phyloP scores from a whole-genome alignment of 2,113 vertebrate genomes.

The Bubo blakistoni region DNA sequence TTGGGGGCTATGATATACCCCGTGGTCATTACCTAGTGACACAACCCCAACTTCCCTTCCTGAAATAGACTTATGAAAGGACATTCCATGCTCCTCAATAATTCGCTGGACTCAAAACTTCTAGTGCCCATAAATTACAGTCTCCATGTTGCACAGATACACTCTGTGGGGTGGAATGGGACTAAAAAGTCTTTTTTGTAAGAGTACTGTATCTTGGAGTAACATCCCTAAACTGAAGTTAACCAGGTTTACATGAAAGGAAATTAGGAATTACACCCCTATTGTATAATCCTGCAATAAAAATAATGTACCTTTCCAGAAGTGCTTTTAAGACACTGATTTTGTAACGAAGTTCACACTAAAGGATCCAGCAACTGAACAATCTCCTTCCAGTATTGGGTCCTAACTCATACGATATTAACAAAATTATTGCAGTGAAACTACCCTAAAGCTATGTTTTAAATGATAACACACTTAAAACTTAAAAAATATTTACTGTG shows the following conservation, averaged over 20 bases:
- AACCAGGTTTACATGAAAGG: neutral
- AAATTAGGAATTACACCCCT: neutral
- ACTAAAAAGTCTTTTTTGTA: neutral
- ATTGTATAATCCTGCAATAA: neutral
- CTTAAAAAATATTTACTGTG: neutral
- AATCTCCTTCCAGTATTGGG: neutral
- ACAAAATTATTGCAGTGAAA: neutral
- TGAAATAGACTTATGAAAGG: neutral
- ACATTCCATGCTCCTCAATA: neutral
- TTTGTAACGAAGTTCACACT: neutral
- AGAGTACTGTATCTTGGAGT: neutral
- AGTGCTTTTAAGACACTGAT: neutral
- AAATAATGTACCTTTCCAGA: neutral
- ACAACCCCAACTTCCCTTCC: neutral
- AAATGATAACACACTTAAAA: neutral
- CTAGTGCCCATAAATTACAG: neutral
- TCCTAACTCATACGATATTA: neutral
- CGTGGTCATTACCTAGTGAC: neutral
- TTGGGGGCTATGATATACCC: neutral
- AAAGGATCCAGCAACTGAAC: neutral
- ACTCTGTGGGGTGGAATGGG: neutral
- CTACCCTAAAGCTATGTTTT: neutral
- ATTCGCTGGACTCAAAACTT: neutral
- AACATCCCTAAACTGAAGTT: neutral
- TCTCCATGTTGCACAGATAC: neutral